Conservation (phyloP, 2,113 vertebrate species). For the Odontesthes bonariensis region DNA sequence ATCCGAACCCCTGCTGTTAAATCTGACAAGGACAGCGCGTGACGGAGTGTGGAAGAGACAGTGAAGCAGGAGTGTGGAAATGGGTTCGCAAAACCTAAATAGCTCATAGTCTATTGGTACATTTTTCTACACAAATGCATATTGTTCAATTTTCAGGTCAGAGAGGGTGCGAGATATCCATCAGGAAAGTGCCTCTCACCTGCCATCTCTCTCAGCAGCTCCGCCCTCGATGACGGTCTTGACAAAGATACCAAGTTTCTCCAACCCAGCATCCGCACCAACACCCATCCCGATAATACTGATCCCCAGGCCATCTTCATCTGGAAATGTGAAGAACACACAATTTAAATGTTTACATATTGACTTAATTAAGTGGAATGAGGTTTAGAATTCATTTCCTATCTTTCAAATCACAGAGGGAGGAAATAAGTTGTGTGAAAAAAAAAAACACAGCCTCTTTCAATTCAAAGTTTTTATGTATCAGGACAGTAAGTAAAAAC, state of each 20-base stretch:
- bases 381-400: neutral
- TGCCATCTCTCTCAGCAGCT: constrained; percentile 93
- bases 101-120: constrained; percentile 7
- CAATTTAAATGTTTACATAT: neutral
- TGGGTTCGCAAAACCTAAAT: constrained; percentile 8
- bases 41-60: constrained; percentile 19
- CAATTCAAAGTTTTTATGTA: neutral
- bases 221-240: constrained; percentile 98
- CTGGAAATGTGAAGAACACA: constrained; percentile 75
- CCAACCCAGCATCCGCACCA: constrained; percentile 95
- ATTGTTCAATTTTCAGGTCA: neutral
- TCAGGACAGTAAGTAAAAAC: neutral
- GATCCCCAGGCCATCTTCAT: constrained; percentile 97
- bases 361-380: no score
- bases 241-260: constrained; percentile 98
- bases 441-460: no score
- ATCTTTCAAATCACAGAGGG: neutral
- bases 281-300: constrained; percentile 99
- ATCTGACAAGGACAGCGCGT: constrained; percentile 60
- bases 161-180: neutral
- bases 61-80: neutral
- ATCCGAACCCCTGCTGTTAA: constrained; percentile 69
- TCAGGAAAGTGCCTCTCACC: constrained; percentile 78
- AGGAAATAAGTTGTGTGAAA: constrained; percentile 1
- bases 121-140: neutral